Percentiles rank a stretch among this genome's conserved stretches.
Evolutionary conservation across 2,797 vertebrate species (phyloP).

Genomic region (Emydoidea blandingii): DNA sequence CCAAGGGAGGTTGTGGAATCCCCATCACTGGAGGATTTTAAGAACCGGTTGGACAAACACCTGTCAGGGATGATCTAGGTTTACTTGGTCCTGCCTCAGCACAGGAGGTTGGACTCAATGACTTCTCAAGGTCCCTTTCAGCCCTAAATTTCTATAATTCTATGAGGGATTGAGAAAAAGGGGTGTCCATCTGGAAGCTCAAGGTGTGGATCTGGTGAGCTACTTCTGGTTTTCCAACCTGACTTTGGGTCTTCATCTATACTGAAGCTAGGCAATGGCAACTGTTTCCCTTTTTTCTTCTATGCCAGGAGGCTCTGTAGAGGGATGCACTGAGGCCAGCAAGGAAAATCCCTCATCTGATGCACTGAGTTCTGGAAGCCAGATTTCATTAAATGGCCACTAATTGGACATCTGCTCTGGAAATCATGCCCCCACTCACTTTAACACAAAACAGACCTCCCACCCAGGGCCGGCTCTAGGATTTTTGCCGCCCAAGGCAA

Average conservation of each 20-base stretch:
- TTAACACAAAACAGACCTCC: not conserved
- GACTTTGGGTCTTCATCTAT: not conserved
- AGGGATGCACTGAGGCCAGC: not conserved
- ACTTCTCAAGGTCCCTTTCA: not conserved
- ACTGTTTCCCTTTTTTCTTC: not conserved
- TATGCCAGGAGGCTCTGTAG: not conserved
- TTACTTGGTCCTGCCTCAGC: not conserved
- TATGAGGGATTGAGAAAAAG: not conserved
- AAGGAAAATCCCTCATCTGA: not conserved
- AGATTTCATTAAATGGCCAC: not conserved
- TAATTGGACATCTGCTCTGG: not conserved
- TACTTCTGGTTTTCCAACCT: not conserved
- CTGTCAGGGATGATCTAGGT: not conserved
- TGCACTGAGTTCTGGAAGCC: not conserved
- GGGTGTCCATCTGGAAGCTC: not conserved
- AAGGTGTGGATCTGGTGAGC: not conserved
- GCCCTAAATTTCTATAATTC: not conserved
- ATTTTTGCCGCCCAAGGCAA: no score
- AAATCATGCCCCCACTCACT: not conserved
- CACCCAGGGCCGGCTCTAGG: no score
- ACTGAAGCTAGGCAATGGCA: not conserved
- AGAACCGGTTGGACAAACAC: not conserved
- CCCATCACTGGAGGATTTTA: not conserved
- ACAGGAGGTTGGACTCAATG: not conserved
- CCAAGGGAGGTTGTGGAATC: not conserved